Conservation (phyloP, 2,113 vertebrate genomes). For the Aphelocoma coerulescens region DNA sequence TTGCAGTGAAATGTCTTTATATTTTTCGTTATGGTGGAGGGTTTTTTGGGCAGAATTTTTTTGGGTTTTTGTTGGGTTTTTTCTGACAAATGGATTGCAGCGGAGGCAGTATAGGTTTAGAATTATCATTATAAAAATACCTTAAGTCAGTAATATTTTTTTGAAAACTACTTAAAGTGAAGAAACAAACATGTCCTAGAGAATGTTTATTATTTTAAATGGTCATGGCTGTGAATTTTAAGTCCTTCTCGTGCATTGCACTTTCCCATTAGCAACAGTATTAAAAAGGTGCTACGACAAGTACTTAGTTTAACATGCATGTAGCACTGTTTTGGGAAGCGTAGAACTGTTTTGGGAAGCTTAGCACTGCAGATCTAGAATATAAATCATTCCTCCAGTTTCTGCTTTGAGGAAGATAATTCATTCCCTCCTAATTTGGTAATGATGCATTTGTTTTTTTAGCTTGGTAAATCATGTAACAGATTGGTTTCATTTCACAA, state of each 20-base stretch:
- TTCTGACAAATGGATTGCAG: background rate
- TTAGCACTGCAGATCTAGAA: background rate
- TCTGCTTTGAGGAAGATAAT: background rate
- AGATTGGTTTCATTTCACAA: background rate
- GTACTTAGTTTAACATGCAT: background rate
- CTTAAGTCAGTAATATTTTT: background rate
- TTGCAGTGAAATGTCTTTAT: background rate
- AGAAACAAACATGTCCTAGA: background rate
- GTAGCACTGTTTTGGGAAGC: background rate
- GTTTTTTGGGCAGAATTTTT: background rate
- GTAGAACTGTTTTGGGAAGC: background rate
- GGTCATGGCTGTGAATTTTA: background rate
- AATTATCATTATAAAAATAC: background rate
- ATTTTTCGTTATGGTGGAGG: background rate
- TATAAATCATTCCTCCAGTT: background rate
- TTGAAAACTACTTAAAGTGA: background rate
- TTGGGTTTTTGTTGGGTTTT: background rate
- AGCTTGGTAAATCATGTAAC: background rate
- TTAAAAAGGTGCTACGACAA: background rate
- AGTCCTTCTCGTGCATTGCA: background rate
- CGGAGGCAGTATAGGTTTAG: background rate
- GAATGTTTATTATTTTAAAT: too few species aligned
- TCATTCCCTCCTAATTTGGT: background rate
- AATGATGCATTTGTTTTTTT: background rate
- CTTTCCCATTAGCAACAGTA: background rate